phyloP scores from a whole-genome alignment of 2,113 vertebrate species.

The Scomber japonicus region DNA sequence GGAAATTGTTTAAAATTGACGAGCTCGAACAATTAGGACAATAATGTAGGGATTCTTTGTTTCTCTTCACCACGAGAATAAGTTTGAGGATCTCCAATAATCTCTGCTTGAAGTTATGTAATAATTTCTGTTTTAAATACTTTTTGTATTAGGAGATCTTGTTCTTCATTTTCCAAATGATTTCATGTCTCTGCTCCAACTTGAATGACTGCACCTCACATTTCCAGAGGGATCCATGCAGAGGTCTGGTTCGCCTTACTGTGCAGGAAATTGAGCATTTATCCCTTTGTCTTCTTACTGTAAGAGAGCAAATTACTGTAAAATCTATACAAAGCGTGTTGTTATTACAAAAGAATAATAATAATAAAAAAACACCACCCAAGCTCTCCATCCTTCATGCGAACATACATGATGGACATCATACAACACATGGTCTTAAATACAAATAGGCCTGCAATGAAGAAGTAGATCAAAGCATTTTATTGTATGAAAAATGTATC shows the following conservation, averaged over 20 bases:
- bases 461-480: slow-evolving; percentile 63
- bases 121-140: too few relatives aligned
- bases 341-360: not conserved
- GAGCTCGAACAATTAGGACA: too few relatives aligned
- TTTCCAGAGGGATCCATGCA: slow-evolving; percentile 22
- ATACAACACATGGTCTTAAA: not conserved
- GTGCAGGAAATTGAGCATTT: slow-evolving; percentile 52
- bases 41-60: too few relatives aligned
- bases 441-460: not conserved
- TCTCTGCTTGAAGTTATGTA: too few relatives aligned
- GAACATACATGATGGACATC: slow-evolving; percentile 1
- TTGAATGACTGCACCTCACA: not conserved
- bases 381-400: not conserved
- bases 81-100: too few relatives aligned
- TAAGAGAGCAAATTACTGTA: slow-evolving; percentile 3
- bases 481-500: slow-evolving; percentile 79
- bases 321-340: slow-evolving; percentile 20
- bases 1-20: not conserved
- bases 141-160: too few relatives aligned
- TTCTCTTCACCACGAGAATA: too few relatives aligned
- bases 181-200: slow-evolving; percentile 8
- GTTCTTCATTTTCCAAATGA: too few relatives aligned
- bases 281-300: slow-evolving; percentile 15
- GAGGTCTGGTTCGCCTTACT: slow-evolving; percentile 16
- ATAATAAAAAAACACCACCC: not conserved